phyloP scores from a whole-genome alignment of 2,888 invertebrate genomes.

The Caenorhabditis plicata region DNA sequence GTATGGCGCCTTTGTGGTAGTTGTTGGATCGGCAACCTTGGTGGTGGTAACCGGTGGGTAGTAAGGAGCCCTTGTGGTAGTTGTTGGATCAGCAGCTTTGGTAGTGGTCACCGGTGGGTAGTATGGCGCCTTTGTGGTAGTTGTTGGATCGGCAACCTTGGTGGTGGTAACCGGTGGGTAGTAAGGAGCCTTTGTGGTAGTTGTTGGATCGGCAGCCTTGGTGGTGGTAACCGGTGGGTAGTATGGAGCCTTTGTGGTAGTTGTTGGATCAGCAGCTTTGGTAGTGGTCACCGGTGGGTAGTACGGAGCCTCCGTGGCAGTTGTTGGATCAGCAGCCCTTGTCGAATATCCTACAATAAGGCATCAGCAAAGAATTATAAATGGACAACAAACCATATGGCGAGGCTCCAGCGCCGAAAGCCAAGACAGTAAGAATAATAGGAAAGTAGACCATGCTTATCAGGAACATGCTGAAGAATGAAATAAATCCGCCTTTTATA shows the following conservation, averaged over 20 bases:
- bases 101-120: neutral
- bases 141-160: neutral
- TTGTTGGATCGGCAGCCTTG: no score
- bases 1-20: constrained; percentile 1
- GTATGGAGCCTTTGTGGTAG: neutral
- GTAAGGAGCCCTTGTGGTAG: no score
- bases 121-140: no score
- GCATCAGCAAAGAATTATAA: no score
- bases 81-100: neutral
- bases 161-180: neutral
- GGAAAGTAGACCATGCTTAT: no score
- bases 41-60: neutral
- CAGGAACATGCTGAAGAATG: no score
- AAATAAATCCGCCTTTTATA: no score
- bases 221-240: neutral
- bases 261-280: no score
- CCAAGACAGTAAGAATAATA: no score
- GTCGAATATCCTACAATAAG: no score
- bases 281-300: neutral
- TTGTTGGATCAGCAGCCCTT: neutral
- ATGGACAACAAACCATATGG: no score
- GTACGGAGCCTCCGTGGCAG: neutral
- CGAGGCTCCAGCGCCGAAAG: no score
- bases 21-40: constrained; percentile 1
- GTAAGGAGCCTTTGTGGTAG: neutral